phyloP scores from a whole-genome alignment of 2,797 vertebrate species.

The Enteromius mattozi region DNA sequence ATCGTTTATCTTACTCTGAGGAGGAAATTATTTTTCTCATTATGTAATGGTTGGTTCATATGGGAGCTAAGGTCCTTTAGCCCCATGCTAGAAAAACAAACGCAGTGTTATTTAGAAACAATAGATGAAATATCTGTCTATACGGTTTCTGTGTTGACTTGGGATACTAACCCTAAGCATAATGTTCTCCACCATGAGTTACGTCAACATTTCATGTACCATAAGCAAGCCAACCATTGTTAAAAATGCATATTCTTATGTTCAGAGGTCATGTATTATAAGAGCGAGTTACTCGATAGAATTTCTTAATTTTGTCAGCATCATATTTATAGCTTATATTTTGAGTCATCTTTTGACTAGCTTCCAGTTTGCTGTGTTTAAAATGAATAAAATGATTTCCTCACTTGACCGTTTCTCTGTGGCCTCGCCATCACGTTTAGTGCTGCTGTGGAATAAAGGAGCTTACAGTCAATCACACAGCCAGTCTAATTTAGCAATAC shows the following conservation, averaged over 20 bases:
- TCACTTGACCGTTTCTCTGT: conserved; percentile 30
- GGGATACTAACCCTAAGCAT: conserved; percentile 31
- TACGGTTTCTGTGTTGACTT: conserved; percentile 45
- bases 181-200: conserved; percentile 9
- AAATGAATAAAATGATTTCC: conserved; percentile 40
- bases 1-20: conserved; percentile 65
- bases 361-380: conserved; percentile 40
- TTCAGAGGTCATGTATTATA: conserved; percentile 44
- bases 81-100: conserved; percentile 65
- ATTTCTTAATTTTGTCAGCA: conserved; percentile 34
- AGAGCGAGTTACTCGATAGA: conserved; percentile 33
- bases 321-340: conserved; percentile 47
- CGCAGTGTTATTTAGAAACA: conserved; percentile 63
- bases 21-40: conserved; percentile 66
- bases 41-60: conserved; percentile 67
- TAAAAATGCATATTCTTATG: conserved; percentile 38
- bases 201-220: conserved; percentile 50
- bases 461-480: background rate
- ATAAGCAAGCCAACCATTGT: conserved; percentile 64
- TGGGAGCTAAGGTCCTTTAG: conserved; percentile 68
- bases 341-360: conserved; percentile 45
- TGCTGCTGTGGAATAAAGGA: conserved; percentile 3
- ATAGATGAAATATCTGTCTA: conserved; percentile 4
- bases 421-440: conserved; percentile 14
- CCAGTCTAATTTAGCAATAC: conserved; percentile 38